Evolutionary conservation across 2,888 invertebrate genomes (phyloP), one percentile per base, ranked within the genome.

Genomic region (Tanypteryx hageni): DNA sequence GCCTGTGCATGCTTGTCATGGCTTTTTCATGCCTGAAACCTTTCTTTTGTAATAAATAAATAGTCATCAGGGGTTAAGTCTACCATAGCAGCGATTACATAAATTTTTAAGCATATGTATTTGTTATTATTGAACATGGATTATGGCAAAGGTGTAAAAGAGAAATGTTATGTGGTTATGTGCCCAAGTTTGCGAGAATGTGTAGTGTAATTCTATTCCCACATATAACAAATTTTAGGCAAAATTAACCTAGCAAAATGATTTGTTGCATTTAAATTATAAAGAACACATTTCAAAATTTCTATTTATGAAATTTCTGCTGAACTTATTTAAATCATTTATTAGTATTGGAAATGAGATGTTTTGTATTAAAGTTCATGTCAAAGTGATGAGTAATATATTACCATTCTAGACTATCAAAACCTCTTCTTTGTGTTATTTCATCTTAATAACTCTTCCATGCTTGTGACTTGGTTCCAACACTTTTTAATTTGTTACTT

Each of bases 261-360:
- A 61, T n/a, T 89, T 68, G 61, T 89, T 89, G 89, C 89, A 89
- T 89, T 89, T 89, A 89, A 57, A 83, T 83, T 83, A 57, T 83
- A 83, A 56, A 14, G 22, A 76, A 64, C 16, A 86, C 27, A 31
- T 86, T 86, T 64, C n/a, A 18, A 68, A 89, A 76, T 22, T 27
- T 18, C 56, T 89, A 16, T 68, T 18, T 31, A 64, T n/a, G 16
- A 56, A 68, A 44, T 64, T 44, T 64, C 76, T 11, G n/a, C 64
- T 44, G 16, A 44, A 31, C 68, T 89, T 44, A 89, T 89, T 68
- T 68, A 27, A 89, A 64, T 64, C 64, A 5, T 68, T 61, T 27
- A n/a, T 0, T 76, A 27, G 22, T 76, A 61, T 68, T 64, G 10
- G 10, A 64, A 56, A 16, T 56, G 31, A 86, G 61, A 64, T 13